A percentile compares a stretch with the other conserved stretches of the same genome.
phyloP scores from a whole-genome alignment of 2,113 vertebrate species.

The Sigmodon hispidus region DNA sequence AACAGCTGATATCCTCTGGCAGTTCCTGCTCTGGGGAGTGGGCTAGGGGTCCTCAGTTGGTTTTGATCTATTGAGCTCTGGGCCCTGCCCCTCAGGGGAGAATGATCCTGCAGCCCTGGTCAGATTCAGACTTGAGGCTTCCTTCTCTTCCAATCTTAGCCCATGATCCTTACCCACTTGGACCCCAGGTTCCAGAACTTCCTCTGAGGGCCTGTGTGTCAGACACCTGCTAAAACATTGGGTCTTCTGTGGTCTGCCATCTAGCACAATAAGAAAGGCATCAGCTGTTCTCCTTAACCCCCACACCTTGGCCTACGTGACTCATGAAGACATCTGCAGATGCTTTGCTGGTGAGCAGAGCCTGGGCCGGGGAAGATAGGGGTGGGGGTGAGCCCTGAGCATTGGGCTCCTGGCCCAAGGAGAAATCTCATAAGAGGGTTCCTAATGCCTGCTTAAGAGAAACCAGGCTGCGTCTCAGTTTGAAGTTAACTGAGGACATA shows the following conservation, averaged over 20 bases:
- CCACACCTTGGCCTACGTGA: slow-evolving; percentile 94
- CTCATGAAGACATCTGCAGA: slow-evolving; percentile 97
- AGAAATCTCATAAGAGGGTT: slow-evolving; percentile 36
- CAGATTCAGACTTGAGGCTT: not conserved
- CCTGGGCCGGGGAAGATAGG: slow-evolving; percentile 34
- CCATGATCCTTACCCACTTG: not conserved
- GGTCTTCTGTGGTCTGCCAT: slow-evolving; percentile 7
- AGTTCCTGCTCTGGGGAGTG: slow-evolving; percentile 37
- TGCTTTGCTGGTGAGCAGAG: slow-evolving; percentile 94
- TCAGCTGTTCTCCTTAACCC: slow-evolving; percentile 89
- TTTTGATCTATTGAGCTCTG: slow-evolving; percentile 15
- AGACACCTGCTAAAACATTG: not conserved
- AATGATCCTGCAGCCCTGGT: not conserved
- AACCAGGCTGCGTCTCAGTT: not conserved
- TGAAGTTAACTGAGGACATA: not conserved
- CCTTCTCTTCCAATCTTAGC: not conserved
- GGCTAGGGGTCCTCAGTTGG: slow-evolving; percentile 29
- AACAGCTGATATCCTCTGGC: slow-evolving; percentile 97
- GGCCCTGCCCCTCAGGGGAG: not conserved
- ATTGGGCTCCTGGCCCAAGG: not conserved
- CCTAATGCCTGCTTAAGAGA: slow-evolving; percentile 25
- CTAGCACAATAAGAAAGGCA: slow-evolving; percentile 28
- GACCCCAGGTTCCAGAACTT: not conserved
- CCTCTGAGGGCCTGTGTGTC: not conserved
- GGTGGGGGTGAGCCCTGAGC: slow-evolving; percentile 17